Evolutionary conservation across 64 coral and sea anemone species (phyloP).

Genomic region (Pocillopora verrucosa): DNA sequence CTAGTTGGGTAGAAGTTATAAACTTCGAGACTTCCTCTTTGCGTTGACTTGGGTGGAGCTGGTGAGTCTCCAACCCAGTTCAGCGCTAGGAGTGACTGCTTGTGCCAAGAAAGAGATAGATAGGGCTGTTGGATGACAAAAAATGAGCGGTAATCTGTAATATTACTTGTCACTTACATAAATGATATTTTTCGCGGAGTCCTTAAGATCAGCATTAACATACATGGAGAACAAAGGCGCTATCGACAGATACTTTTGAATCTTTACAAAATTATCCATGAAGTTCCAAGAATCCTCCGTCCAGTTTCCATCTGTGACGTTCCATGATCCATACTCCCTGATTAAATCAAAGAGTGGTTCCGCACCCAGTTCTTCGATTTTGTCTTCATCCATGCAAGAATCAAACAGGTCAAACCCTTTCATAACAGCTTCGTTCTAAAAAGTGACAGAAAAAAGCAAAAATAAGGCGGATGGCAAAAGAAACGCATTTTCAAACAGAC

Average conservation of each 20-base stretch:
- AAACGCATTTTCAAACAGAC: neutral
- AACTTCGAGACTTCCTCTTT: too few species aligned
- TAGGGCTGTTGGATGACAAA: too few species aligned
- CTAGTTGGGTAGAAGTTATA: too few species aligned
- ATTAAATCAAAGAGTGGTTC: conserved; percentile 67
- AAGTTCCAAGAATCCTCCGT: conserved; percentile 68
- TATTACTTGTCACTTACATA: conserved; percentile 51
- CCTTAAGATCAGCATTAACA: conserved; percentile 66
- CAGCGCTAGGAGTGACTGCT: too few species aligned
- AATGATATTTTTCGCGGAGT: conserved; percentile 90
- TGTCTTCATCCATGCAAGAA: conserved; percentile 72
- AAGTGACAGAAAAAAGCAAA: neutral
- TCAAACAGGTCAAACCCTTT: conserved; percentile 87
- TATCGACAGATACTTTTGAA: conserved; percentile 71
- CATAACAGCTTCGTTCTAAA: conserved; percentile 77
- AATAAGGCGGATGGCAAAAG: neutral
- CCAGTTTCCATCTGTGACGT: conserved; percentile 69
- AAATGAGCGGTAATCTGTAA: too few species aligned
- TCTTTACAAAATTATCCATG: conserved; percentile 66
- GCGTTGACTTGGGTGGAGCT: too few species aligned
- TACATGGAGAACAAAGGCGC: conserved; percentile 70
- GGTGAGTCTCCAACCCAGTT: too few species aligned
- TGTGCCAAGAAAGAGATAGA: too few species aligned
- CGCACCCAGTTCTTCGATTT: conserved; percentile 49
- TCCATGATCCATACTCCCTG: conserved; percentile 74